Percentiles rank a stretch among this genome's conserved stretches.
These are phyloP conservation scores for Drosophila nigrodunni DNA, from an alignment of 1,140 invertebrate genomes.

Conservation along the genomic window DNA sequence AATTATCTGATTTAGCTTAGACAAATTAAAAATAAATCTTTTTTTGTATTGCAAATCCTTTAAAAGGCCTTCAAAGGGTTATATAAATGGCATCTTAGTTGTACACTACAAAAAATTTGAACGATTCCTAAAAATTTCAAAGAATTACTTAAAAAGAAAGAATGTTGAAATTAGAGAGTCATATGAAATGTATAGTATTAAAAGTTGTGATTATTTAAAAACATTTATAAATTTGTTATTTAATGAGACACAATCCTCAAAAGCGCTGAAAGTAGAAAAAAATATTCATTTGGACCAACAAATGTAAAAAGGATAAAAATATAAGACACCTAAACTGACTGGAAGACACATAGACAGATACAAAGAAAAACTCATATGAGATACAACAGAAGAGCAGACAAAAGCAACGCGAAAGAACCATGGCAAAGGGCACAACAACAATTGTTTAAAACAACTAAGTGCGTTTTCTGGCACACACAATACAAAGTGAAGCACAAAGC, in stretches of 20 bases:
- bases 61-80: background rate
- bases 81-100: slow-evolving; percentile 6
- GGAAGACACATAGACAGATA: slow-evolving; percentile 2
- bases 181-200: too few species aligned
- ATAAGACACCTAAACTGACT: slow-evolving; percentile 30
- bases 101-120: background rate
- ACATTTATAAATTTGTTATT: too few species aligned
- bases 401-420: slow-evolving; percentile 26
- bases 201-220: too few species aligned
- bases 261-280: background rate
- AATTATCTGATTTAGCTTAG: slow-evolving; percentile 34
- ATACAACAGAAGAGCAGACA: slow-evolving; percentile 29
- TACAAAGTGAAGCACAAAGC: slow-evolving; percentile 37
- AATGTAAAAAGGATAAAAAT: slow-evolving; percentile 61
- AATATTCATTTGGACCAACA: slow-evolving; percentile 42
- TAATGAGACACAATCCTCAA: too few species aligned
- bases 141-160: background rate
- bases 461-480: slow-evolving; percentile 41
- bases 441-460: slow-evolving; percentile 68
- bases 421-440: slow-evolving; percentile 53
- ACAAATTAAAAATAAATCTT: slow-evolving; percentile 39
- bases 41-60: slow-evolving; percentile 10
- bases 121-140: background rate
- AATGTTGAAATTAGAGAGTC: too few species aligned
- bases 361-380: slow-evolving; percentile 42